A percentile compares a stretch with the other conserved stretches of the same genome.
phyloP scores from a whole-genome alignment of 1,140 invertebrate species.

The Odontomachus brunneus region DNA sequence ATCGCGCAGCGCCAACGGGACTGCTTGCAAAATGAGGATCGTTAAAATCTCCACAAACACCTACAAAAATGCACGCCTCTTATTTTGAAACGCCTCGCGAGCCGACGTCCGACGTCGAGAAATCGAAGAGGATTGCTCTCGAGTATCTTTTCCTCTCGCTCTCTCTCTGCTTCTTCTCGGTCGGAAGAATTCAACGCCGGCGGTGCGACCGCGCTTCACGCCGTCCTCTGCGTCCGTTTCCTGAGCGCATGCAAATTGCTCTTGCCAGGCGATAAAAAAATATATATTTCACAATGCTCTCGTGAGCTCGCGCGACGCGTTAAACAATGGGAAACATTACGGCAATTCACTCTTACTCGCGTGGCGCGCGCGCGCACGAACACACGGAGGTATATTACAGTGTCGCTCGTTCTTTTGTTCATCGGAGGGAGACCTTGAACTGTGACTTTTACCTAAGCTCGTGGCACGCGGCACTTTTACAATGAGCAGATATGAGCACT shows the following conservation, averaged over 20 bases:
- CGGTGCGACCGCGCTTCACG: background rate
- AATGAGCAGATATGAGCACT: background rate
- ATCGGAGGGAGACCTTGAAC: conserved; percentile 63
- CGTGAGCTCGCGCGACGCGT: background rate
- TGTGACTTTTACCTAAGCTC: conserved; percentile 66
- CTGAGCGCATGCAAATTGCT: conserved; percentile 13
- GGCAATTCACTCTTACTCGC: conserved; percentile 24
- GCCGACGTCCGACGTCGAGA: too few relatives aligned
- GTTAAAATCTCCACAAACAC: too few relatives aligned
- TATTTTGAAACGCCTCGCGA: too few relatives aligned
- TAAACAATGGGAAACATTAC: conserved; percentile 29
- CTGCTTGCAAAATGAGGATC: too few relatives aligned
- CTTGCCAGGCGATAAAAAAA: conserved; percentile 7
- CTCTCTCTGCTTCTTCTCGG: too few relatives aligned
- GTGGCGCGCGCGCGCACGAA: background rate
- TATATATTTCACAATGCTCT: conserved; percentile 31
- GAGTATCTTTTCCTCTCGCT: too few relatives aligned
- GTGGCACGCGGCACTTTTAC: conserved; percentile 21
- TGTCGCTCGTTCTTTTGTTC: conserved; percentile 57
- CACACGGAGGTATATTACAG: conserved; percentile 6
- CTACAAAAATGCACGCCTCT: too few relatives aligned
- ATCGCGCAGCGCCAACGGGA: too few relatives aligned
- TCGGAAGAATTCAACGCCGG: too few relatives aligned
- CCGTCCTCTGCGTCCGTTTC: conserved; percentile 8
- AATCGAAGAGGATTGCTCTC: too few relatives aligned